Percentiles rank a stretch among this genome's conserved stretches.
These are phyloP conservation scores for Eleginops maclovinus DNA, from an alignment of 2,113 vertebrate species.

Conservation along the genomic window DNA sequence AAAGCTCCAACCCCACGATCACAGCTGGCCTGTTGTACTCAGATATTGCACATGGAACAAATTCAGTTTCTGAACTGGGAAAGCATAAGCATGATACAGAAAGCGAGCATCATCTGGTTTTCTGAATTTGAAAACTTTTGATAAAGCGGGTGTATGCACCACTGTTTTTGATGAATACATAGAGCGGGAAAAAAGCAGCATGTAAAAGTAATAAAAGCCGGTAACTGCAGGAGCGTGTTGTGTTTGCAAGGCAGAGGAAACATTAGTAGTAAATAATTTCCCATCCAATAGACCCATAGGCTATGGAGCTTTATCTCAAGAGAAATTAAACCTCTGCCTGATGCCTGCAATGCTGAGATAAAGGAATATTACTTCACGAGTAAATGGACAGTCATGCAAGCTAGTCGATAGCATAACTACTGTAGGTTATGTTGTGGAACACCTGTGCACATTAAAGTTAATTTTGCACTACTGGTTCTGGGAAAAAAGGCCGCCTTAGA, in stretches of 20 bases:
- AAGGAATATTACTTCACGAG: conserved; percentile 39
- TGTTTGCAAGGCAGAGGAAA: conserved; percentile 44
- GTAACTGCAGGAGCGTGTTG: conserved; percentile 21
- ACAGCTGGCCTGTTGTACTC: conserved; percentile 50
- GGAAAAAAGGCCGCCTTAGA: conserved; percentile 9
- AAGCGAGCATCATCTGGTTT: conserved; percentile 63
- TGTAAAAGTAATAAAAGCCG: conserved; percentile 59
- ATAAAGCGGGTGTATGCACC: conserved; percentile 22
- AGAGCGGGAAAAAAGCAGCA: conserved; percentile 28
- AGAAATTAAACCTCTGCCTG: conserved; percentile 60
- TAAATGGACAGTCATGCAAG: conserved; percentile 15
- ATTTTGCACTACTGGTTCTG: conserved; percentile 7
- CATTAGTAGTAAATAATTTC: conserved; percentile 55
- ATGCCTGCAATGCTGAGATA: conserved; percentile 60
- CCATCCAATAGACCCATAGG: conserved; percentile 47
- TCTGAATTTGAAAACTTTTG: conserved; percentile 64
- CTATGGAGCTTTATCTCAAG: conserved; percentile 38
- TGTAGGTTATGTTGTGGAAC: conserved; percentile 1
- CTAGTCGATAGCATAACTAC: conserved; percentile 18
- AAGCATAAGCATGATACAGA: conserved; percentile 35
- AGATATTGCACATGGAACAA: conserved; percentile 63
- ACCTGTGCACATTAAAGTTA: conserved; percentile 29
- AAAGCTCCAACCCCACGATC: conserved; percentile 52
- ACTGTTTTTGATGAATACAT: conserved; percentile 35
- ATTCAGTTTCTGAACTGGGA: conserved; percentile 59